Evolutionary conservation across 1,140 invertebrate species (phyloP).

Genomic region (Drosophila sp.): DNA sequence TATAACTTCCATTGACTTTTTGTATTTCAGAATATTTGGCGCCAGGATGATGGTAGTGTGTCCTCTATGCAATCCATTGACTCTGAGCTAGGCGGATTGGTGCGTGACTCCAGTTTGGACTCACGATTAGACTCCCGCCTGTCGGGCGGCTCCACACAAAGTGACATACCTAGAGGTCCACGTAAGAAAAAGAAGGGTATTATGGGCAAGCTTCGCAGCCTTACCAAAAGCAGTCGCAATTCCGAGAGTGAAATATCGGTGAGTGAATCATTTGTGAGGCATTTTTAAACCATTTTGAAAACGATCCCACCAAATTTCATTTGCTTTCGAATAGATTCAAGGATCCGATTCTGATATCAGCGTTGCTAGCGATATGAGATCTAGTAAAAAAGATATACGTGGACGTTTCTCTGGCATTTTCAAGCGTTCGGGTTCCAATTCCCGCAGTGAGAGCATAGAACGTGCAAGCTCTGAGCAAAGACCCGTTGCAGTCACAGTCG

Average conservation of each 20-base stretch:
- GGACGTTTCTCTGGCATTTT: conserved; percentile 93
- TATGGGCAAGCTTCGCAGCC: conserved; percentile 92
- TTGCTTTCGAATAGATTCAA: conserved; percentile 83
- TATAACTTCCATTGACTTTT: neutral
- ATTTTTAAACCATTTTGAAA: neutral
- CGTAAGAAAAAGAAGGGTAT: conserved; percentile 93
- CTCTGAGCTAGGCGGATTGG: conserved; percentile 84
- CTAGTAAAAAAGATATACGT: conserved; percentile 90
- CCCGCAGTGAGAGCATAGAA: conserved; percentile 75
- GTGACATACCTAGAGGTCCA: conserved; percentile 88
- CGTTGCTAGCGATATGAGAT: conserved; percentile 85
- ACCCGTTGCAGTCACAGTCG: conserved; percentile 77
- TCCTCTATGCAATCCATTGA: conserved; percentile 91
- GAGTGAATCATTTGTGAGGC: neutral
- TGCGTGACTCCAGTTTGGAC: conserved; percentile 83
- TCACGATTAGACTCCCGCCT: conserved; percentile 86
- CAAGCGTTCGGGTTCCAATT: conserved; percentile 85
- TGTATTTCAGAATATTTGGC: conserved; percentile 86
- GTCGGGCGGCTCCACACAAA: conserved; percentile 92
- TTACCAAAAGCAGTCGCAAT: conserved; percentile 90
- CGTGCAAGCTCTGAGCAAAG: conserved; percentile 62
- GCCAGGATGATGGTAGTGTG: conserved; percentile 90
- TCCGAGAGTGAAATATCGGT: conserved; percentile 83
- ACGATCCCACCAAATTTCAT: neutral
- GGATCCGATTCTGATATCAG: conserved; percentile 92